Evolutionary conservation across 2,797 vertebrate genomes (phyloP).

Genomic region (Psittacula echo): DNA sequence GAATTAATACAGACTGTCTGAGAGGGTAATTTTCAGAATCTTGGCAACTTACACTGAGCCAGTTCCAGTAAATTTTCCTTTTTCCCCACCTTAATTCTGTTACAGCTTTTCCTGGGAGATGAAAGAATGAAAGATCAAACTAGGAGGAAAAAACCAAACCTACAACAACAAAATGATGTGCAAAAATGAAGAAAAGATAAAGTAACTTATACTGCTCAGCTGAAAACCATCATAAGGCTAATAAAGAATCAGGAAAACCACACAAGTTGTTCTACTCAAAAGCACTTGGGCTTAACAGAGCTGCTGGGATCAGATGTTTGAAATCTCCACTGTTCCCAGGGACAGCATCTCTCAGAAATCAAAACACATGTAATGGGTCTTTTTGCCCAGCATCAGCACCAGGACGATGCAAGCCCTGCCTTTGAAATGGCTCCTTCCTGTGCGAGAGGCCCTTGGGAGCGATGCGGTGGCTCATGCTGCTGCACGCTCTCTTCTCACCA

Average conservation of each 20-base stretch:
- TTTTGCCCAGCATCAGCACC: neutral
- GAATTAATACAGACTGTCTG: slow-evolving; percentile 28
- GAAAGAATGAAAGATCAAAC: neutral
- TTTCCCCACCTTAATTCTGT: slow-evolving; percentile 32
- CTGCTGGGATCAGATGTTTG: slow-evolving; percentile 24
- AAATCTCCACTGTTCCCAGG: neutral
- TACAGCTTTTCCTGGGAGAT: slow-evolving; percentile 16
- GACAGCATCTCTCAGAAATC: neutral
- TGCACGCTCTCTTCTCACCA: accelerated
- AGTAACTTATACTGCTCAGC: neutral
- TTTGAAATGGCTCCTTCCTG: slow-evolving; percentile 37
- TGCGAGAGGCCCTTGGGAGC: neutral
- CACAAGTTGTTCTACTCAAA: neutral
- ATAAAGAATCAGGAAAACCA: neutral
- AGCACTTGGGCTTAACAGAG: neutral
- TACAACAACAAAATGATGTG: neutral
- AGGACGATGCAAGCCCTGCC: neutral
- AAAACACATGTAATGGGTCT: neutral
- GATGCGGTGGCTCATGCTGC: accelerated
- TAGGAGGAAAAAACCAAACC: neutral
- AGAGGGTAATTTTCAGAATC: slow-evolving; percentile 42
- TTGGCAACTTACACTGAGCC: neutral
- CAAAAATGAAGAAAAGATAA: neutral
- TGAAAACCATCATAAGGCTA: neutral
- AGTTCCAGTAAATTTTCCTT: neutral